Evolutionary conservation across 2,888 invertebrate species (phyloP).

Genomic region (Elysia crispata): DNA sequence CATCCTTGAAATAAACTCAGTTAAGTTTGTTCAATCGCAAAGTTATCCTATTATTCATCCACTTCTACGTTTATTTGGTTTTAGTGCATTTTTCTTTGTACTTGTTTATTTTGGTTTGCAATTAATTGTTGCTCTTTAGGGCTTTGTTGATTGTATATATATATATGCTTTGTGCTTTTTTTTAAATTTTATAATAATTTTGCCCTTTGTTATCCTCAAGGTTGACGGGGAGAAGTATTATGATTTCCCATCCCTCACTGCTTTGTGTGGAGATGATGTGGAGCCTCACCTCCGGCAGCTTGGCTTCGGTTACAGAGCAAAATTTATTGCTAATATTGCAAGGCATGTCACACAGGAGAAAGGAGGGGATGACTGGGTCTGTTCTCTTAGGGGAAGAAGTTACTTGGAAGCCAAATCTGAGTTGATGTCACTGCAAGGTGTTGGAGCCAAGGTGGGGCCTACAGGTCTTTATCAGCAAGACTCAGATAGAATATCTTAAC

Average conservation of each 20-base stretch:
- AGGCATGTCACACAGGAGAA: slow-evolving; percentile 83
- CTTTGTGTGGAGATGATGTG: slow-evolving; percentile 80
- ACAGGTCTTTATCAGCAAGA: too few relatives aligned
- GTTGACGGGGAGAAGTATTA: slow-evolving; percentile 84
- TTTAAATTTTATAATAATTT: neutral
- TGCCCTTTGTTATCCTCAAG: neutral
- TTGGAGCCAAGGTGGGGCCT: slow-evolving; percentile 91
- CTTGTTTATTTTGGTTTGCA: too few relatives aligned
- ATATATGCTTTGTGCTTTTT: too few relatives aligned
- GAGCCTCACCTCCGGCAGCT: slow-evolving; percentile 84
- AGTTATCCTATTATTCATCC: too few relatives aligned
- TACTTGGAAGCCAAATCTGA: slow-evolving; percentile 86
- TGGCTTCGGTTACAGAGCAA: slow-evolving; percentile 83
- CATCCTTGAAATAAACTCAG: too few relatives aligned
- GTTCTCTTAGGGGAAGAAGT: slow-evolving; percentile 80
- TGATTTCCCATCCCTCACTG: slow-evolving; percentile 85
- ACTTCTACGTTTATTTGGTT: too few relatives aligned
- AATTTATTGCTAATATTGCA: slow-evolving; percentile 72
- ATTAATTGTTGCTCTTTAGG: too few relatives aligned
- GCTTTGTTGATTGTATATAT: too few relatives aligned
- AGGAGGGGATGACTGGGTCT: slow-evolving; percentile 85
- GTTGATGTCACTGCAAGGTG: slow-evolving; percentile 89
- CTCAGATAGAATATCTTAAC: too few relatives aligned
- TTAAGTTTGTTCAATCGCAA: too few relatives aligned
- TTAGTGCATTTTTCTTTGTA: too few relatives aligned